Evolutionary conservation across 2,113 vertebrate species (phyloP).

Genomic region (Hemicordylus capensis): DNA sequence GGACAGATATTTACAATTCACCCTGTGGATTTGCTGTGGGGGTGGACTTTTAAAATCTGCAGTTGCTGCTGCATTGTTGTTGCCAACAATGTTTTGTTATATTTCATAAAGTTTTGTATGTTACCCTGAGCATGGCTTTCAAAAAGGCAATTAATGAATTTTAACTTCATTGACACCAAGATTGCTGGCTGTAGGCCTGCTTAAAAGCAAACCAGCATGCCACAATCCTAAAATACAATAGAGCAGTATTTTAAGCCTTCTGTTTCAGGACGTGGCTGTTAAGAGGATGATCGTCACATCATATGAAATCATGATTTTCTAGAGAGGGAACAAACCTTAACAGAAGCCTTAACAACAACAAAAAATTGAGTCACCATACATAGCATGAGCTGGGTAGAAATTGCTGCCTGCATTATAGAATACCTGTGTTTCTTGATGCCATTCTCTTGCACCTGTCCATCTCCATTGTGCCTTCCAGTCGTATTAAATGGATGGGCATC

Average conservation of each 20-base stretch:
- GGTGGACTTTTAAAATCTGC: neutral
- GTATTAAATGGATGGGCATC: slow-evolving; percentile 66
- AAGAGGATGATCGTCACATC: neutral
- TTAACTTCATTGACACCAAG: neutral
- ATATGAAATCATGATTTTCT: neutral
- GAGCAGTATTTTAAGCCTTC: neutral
- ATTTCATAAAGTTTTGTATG: neutral
- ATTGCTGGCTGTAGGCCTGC: neutral
- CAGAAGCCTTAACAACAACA: neutral
- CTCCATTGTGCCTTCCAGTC: slow-evolving; percentile 77
- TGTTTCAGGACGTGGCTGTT: neutral
- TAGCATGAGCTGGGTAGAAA: neutral
- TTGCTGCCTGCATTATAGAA: accelerated
- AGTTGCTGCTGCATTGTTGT: neutral
- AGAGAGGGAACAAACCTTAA: neutral
- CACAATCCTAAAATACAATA: neutral
- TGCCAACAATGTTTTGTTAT: neutral
- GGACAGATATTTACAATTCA: too few relatives aligned
- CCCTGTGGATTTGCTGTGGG: neutral
- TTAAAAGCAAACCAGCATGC: neutral
- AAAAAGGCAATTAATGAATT: neutral
- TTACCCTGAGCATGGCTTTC: neutral
- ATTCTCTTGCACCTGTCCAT: slow-evolving; percentile 85
- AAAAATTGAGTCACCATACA: neutral
- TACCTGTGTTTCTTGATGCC: slow-evolving; percentile 93